These are phyloP conservation scores for Mormyrus proboscirostris DNA, from an alignment of 2,797 vertebrate species.

Conservation along the genomic window DNA sequence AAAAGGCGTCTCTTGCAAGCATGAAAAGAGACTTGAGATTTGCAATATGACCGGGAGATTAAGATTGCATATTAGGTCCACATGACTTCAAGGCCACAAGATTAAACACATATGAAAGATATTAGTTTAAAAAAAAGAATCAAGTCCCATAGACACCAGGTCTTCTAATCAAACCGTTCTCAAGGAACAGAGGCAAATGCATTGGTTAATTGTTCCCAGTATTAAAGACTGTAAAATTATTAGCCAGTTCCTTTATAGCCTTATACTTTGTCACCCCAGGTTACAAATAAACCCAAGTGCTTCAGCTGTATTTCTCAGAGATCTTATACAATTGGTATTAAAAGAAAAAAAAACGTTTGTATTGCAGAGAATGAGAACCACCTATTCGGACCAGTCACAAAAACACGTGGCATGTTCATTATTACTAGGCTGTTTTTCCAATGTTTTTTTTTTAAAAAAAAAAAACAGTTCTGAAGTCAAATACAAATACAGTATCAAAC, in stretches of 20 bases:
- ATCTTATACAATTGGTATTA: conserved; percentile 57
- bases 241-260: conserved; percentile 19
- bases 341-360: conserved; percentile 62
- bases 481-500: conserved; percentile 70
- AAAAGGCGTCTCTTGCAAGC: conserved; percentile 48
- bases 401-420: conserved; percentile 46
- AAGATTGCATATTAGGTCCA: conserved; percentile 68
- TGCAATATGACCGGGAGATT: conserved; percentile 43
- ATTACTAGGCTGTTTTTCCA: conserved; percentile 53
- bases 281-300: conserved; percentile 49
- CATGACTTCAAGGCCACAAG: conserved; percentile 70
- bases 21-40: conserved; percentile 22
- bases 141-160: conserved; percentile 35
- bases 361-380: conserved; percentile 68
- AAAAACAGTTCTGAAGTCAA: conserved; percentile 50
- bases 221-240: neutral
- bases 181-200: conserved; percentile 43
- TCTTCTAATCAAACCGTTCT: conserved; percentile 39
- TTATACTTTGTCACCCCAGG: conserved; percentile 47
- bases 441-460: conserved; percentile 1
- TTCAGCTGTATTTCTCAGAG: conserved; percentile 47
- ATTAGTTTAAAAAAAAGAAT: conserved; percentile 43
- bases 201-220: neutral
- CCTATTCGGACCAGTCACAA: conserved; percentile 55
- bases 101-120: conserved; percentile 55